Base-by-base conservation (phyloP, 2,113 vertebrate species). In the Epinephelus lanceolatus region DNA sequence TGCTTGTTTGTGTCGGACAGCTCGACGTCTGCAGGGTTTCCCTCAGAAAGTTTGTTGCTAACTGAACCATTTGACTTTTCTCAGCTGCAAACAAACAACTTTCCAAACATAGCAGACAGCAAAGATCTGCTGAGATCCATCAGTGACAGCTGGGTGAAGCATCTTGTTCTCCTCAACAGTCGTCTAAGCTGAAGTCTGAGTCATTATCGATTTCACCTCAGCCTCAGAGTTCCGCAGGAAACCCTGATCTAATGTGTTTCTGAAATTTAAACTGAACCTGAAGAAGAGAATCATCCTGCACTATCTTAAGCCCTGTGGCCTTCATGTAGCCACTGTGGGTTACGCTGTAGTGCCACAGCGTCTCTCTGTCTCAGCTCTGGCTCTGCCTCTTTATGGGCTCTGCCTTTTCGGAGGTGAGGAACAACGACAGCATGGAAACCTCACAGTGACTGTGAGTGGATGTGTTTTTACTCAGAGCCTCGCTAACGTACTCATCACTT, bases 331-430 rank as follows among this genome's bases (percentile, higher is more conserved):
- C 83, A 70, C 65, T 14, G 76, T 4, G 72, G 83, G 83, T 88
- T 80, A 88, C 79, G 76, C 80, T 53, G 63, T 83, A 86, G 83
- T 86, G 72, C 78, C 73, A 84, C 49, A 75, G 59, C 3, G 53
- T 17, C n/a, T 72, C 66, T 59, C 66, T 77, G 37, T 75, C 78
- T 75, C 81, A 55, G 15, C 17, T 30, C 70, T 17, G 75, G 79
- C 87, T 86, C 73, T 81, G 87, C 76, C 78, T 57, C 57, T 62
- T 23, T 6, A 33, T 74, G 51, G 69, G 81, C 78, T 81, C 74
- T 62, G 78, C 84, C 67, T 67, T 76, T 27, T 40, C 21, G 18
- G 65, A 86, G 78, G 78, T 27, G 80, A 78, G 84, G 74, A 57
- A 86, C 77, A 86, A 18, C 4, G 47, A 42, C 37, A 27, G 45